Evolutionary conservation across 2,113 vertebrate species (phyloP), one percentile per base, ranked within the genome.

Genomic region (Nothobranchius kuhntae): DNA sequence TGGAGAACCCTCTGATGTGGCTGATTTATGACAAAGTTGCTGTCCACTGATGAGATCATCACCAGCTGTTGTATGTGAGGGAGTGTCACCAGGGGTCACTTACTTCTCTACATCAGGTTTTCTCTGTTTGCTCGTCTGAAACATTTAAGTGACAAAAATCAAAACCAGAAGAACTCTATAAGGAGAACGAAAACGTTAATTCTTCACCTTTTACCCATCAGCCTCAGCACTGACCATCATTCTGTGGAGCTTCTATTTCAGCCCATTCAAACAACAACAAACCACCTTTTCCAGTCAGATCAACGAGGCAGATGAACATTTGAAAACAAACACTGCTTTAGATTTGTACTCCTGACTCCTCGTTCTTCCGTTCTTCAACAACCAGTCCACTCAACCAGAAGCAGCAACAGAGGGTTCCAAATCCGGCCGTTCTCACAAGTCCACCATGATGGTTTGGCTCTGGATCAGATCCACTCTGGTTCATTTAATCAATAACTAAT

Each of bases 401-500:
- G 17, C 9, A 40, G 35, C 14, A 8, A 57, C 36, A 57, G 17
- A 57, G 11, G n/a, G 12, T 53, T 53, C 30, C 46, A 56, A 17
- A 53, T 21, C 40, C 13, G 13, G 14, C 45, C 42, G 44, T 9
- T 21, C 10, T 57, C 15, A 42, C 40, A 14, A 52, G 14, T 64
- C 10, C 50, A 73, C 36, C 44, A 21, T 11, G 15, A 21, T 7
- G 13, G 36, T 78, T 63, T 35, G 0, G 42, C 38, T 0, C 13
- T 65, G 62, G 56, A 61, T 56, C 45, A 10, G 8, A 15, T 47
- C 54, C 21, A n/a, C 47, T 40, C 61, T 52, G 42, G 51, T 47
- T 62, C 48, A 42, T 10, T 8, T 9, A 6, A 56, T 51, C 30
- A 48, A 38, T 48, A 59, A 57, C 7, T 30, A 13, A 35, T 45